Evolutionary conservation across 2,113 vertebrate genomes (phyloP), one percentile per base, ranked within the genome.

Genomic region (Ophthalmolycus amberensis): DNA sequence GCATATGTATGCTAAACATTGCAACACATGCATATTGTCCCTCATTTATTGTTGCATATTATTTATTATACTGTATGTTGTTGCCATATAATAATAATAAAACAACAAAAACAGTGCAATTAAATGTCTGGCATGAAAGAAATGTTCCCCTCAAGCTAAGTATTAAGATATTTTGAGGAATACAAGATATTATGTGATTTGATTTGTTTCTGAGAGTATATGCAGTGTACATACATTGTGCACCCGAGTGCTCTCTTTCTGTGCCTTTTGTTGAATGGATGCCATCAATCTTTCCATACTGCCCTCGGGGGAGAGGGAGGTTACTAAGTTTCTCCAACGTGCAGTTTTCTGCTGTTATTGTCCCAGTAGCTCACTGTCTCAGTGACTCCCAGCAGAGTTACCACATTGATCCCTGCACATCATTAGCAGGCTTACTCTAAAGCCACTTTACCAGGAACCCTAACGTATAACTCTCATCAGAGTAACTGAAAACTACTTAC

Each of bases 391-490:
- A 85, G 86, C 68, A 71, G 93, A 90, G 79, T 87, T 75, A 48
- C 87, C 84, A 83, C 88, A 95, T 95, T 95, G 92, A 95, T 95
- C 93, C 90, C 74, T 27, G 78, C 89, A 88, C 92, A 94, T 95
- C 93, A 95, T 95, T 94, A 95, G 90, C 77, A 42, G 87, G 92
- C 91, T 95, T 95, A 95, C 80, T 90, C 75, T 84, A 93, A 94
- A 94, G 86, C 94, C 92, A 91, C 93, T 94, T 93, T 89, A 92
- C 82, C 88, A 91, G 90, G 85, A 91, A 82, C 73, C 82, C 70
- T 87, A 70, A 37, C 63, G 74, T 82, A 84, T 44, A 70, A 73
- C 89, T 15, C 54, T 58, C 56, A 80, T 79, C 54, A 67, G 37
- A 66, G 38, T 8, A 80, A 70, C 71, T 75, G 14, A 70, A 79